Conservation (phyloP, 2,888 invertebrate genomes). For the Parthenolecanium corni region DNA sequence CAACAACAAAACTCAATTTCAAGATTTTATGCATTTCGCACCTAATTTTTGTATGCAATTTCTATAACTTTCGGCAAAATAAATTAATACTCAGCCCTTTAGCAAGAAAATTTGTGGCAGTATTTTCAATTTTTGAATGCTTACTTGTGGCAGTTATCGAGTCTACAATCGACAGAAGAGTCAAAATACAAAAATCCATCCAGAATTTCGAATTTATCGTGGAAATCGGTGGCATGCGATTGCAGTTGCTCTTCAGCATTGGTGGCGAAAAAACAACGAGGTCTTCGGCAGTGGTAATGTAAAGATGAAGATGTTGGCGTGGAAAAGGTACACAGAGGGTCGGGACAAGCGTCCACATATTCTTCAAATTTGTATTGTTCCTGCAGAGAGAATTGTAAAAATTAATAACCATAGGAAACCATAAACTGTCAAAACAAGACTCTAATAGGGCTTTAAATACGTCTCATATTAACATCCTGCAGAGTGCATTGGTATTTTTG, state of each 20-base stretch:
- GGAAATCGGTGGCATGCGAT: conserved; percentile 75
- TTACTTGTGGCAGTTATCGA: conserved; percentile 49
- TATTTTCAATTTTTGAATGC: background rate
- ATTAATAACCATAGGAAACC: too few species aligned
- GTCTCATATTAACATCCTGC: too few species aligned
- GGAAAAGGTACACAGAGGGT: conserved; percentile 57
- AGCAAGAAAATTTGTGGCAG: background rate
- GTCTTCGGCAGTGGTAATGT: conserved; percentile 78
- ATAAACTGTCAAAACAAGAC: too few species aligned
- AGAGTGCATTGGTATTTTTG: too few species aligned
- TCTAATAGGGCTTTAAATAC: too few species aligned
- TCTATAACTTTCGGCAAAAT: too few species aligned
- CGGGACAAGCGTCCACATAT: conserved; percentile 53
- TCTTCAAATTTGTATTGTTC: conserved; percentile 52
- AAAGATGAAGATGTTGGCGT: conserved; percentile 35
- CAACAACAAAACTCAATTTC: too few species aligned
- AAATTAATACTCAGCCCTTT: too few species aligned
- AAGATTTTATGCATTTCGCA: too few species aligned
- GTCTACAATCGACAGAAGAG: conserved; percentile 55
- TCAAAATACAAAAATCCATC: conserved; percentile 80
- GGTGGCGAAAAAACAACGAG: conserved; percentile 68
- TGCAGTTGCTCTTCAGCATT: conserved; percentile 65
- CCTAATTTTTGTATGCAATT: too few species aligned
- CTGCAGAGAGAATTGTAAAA: too few species aligned
- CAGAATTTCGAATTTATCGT: conserved; percentile 66